Percentiles rank a stretch among this genome's conserved stretches.
These are phyloP conservation scores for Oxyruncus cristatus DNA, from an alignment of 2,113 vertebrate species.

Conservation along the genomic window DNA sequence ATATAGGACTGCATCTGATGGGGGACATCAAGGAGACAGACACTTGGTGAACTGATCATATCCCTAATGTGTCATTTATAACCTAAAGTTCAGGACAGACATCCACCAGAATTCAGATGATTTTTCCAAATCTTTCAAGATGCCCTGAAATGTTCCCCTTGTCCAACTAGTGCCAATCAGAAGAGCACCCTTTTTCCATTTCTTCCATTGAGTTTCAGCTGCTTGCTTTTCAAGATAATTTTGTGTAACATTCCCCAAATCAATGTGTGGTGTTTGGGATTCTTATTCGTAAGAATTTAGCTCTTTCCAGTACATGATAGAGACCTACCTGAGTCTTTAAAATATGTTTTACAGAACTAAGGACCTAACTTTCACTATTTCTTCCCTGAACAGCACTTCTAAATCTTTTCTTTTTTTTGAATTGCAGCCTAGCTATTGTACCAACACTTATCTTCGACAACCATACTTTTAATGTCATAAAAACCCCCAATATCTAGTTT, in stretches of 20 bases:
- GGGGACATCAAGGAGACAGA: background rate
- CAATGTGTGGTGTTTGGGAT: background rate
- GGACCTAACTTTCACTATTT: background rate
- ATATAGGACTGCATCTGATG: background rate
- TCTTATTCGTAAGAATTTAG: background rate
- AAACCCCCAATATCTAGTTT: background rate
- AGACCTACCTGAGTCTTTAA: background rate
- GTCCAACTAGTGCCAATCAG: accelerated
- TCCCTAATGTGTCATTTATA: background rate
- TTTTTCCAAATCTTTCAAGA: background rate
- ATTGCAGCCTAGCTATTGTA: background rate
- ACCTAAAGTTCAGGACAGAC: background rate
- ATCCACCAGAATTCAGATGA: background rate
- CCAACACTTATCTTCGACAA: background rate
- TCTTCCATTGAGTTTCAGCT: background rate
- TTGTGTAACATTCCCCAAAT: background rate
- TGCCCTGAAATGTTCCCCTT: background rate
- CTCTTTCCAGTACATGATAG: background rate
- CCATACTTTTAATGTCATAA: background rate
- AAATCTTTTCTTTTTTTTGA: background rate
- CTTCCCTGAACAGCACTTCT: background rate
- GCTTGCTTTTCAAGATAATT: background rate
- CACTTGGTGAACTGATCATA: background rate
- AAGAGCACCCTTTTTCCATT: background rate
- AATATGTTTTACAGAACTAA: background rate